Conservation (phyloP, 2,888 invertebrate species). For the Autographa gamma region DNA sequence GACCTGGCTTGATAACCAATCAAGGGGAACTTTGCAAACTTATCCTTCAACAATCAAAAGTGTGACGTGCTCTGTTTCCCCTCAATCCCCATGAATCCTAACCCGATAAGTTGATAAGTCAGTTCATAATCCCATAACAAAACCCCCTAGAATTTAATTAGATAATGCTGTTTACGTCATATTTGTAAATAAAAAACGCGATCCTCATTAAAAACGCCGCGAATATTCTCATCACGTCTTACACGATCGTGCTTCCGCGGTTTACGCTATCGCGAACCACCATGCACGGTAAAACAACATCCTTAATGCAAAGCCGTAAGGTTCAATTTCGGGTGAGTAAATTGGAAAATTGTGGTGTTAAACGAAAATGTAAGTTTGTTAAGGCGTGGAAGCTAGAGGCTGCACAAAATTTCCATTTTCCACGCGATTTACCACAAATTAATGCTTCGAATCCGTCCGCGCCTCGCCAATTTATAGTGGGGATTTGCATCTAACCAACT, state of each 20-base stretch:
- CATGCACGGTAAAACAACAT: constrained; percentile 35
- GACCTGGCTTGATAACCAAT: background rate
- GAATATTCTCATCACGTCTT: constrained; percentile 80
- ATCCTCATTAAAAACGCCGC: constrained; percentile 73
- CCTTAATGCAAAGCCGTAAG: constrained; percentile 55
- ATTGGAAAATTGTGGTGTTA: constrained; percentile 35
- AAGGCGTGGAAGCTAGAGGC: constrained; percentile 76
- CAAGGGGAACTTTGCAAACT: background rate
- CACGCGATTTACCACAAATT: constrained; percentile 87
- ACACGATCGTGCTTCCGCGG: constrained; percentile 57
- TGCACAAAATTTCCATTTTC: constrained; percentile 89
- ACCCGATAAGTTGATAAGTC: background rate
- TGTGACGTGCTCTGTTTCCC: background rate
- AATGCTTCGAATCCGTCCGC: constrained; percentile 85
- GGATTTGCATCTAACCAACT: constrained; percentile 81
- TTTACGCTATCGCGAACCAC: constrained; percentile 17
- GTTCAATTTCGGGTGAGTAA: constrained; percentile 29
- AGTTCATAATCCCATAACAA: background rate
- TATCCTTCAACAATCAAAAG: background rate
- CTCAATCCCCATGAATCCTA: background rate
- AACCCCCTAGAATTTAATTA: constrained; percentile 13
- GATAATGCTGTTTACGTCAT: constrained; percentile 44
- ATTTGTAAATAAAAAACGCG: constrained; percentile 65
- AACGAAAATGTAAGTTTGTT: constrained; percentile 66
- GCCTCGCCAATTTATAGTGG: constrained; percentile 82